These are phyloP conservation scores for Chaetodon trifascialis DNA, from an alignment of 2,113 vertebrate genomes.

Conservation along the genomic window DNA sequence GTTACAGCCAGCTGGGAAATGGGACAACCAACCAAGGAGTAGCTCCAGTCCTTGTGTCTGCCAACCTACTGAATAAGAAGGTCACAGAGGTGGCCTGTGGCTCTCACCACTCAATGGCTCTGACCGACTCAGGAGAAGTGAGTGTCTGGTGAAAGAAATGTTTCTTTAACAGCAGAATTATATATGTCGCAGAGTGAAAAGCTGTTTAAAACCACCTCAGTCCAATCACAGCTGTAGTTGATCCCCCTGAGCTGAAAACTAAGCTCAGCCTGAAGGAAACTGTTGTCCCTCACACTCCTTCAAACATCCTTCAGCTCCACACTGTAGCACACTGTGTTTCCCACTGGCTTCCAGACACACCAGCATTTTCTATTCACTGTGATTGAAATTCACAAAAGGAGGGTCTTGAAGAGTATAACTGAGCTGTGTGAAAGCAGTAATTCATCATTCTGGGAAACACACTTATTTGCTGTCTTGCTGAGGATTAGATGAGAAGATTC, in stretches of 20 bases:
- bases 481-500: not conserved
- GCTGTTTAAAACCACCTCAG: not conserved
- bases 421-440: not conserved
- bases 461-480: not conserved
- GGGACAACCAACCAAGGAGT: slow-evolving; percentile 94
- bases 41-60: slow-evolving; percentile 91
- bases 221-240: slow-evolving; percentile 20
- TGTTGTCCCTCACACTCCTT: slow-evolving; percentile 22
- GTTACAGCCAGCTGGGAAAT: slow-evolving; percentile 97
- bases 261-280: slow-evolving; percentile 25
- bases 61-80: slow-evolving; percentile 91
- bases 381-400: not conserved
- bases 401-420: not conserved
- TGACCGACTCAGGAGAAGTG: slow-evolving; percentile 95
- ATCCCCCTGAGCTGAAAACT: slow-evolving; percentile 42
- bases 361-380: no score
- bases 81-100: slow-evolving; percentile 95
- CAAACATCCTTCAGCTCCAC: not conserved
- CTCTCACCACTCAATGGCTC: slow-evolving; percentile 95
- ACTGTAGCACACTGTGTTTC: not conserved
- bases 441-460: no score
- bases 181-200: not conserved
- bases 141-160: slow-evolving; percentile 63
- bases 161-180: not conserved
- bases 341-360: not conserved